Percentiles rank a stretch among this genome's conserved stretches.
Conservation (phyloP, 92 coral and sea anemone species). For the Epizoanthus stellaris region DNA sequence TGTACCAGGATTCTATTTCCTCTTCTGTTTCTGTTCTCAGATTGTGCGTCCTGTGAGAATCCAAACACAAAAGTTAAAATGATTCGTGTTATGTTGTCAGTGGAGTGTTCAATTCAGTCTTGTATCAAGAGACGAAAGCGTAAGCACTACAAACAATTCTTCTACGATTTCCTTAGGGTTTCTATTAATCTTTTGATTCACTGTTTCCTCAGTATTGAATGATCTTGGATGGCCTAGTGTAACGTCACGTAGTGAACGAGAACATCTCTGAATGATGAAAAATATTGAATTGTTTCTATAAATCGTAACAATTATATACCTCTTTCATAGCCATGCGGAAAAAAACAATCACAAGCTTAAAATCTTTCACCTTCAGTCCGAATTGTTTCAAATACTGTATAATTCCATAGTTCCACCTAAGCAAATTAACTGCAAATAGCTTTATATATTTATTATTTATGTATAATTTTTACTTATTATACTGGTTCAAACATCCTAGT, state of each 20-base stretch:
- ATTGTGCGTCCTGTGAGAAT: conserved; percentile 77
- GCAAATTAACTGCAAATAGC: too few species aligned
- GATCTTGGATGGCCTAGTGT: neutral
- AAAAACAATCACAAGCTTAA: too few species aligned
- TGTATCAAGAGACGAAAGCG: neutral
- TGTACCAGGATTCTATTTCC: conserved; percentile 84
- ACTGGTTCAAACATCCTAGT: too few species aligned
- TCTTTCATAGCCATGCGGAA: too few species aligned
- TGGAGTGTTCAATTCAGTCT: neutral
- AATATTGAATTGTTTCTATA: neutral
- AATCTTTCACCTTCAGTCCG: too few species aligned
- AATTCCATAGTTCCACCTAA: too few species aligned
- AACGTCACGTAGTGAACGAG: too few species aligned
- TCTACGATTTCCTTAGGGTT: neutral
- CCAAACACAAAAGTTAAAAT: neutral
- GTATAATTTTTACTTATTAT: too few species aligned
- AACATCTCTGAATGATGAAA: too few species aligned
- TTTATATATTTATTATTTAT: too few species aligned
- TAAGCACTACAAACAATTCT: neutral
- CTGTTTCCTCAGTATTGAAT: neutral
- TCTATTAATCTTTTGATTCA: neutral
- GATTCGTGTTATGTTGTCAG: neutral
- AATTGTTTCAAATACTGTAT: too few species aligned
- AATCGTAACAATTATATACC: neutral
- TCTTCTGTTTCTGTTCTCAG: conserved; percentile 92